Percentiles rank a stretch among this genome's conserved stretches.
Conservation (phyloP, 2,797 vertebrate species). For the Lepus oiostolus region DNA sequence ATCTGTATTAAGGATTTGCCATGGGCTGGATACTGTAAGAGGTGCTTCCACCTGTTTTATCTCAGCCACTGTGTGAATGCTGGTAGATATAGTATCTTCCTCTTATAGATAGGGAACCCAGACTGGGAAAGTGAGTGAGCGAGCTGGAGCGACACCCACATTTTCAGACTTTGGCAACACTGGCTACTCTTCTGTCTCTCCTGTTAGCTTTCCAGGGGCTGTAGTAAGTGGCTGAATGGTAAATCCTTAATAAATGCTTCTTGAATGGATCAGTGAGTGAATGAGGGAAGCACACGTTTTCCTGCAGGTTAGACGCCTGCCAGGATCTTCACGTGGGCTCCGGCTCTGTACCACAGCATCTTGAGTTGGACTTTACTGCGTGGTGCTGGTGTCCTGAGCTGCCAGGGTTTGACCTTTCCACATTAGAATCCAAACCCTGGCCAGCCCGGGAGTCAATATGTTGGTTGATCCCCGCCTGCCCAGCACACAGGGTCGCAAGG, state of each 20-base stretch:
- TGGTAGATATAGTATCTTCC: neutral
- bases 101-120: neutral
- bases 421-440: neutral
- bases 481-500: neutral
- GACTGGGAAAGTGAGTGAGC: neutral
- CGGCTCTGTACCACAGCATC: too few species aligned
- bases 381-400: neutral
- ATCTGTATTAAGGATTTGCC: neutral
- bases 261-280: too few species aligned
- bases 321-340: too few species aligned
- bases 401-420: neutral
- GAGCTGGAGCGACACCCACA: neutral
- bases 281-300: too few species aligned
- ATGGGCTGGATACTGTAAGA: neutral
- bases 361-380: neutral
- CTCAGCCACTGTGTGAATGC: neutral
- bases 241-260: too few species aligned
- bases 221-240: neutral
- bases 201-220: neutral
- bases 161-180: neutral
- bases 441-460: neutral
- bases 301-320: too few species aligned
- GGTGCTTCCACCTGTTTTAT: neutral
- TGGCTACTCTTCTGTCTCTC: neutral
- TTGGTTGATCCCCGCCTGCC: neutral